A percentile compares a stretch with the other conserved stretches of the same genome.
phyloP scores from a whole-genome alignment of 2,797 vertebrate genomes.

The Phalloptychus januarius region DNA sequence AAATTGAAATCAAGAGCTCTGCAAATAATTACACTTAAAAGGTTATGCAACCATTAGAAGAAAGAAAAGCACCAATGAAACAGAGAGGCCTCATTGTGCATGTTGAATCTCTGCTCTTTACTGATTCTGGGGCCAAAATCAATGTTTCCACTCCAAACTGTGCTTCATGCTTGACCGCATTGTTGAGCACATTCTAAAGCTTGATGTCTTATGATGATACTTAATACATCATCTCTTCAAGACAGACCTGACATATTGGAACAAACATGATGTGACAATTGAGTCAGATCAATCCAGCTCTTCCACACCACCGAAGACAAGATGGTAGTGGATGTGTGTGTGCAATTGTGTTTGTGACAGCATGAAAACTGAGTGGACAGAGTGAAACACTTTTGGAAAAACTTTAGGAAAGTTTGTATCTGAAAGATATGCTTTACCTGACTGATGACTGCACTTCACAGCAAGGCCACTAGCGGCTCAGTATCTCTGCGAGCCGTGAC shows the following conservation, averaged over 20 bases:
- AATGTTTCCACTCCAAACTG: constrained; percentile 6
- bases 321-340: constrained; percentile 8
- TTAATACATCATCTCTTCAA: constrained; percentile 29
- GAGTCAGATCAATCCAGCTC: constrained; percentile 54
- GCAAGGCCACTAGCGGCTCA: constrained; percentile 19
- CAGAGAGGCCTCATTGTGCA: constrained; percentile 5
- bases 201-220: constrained; percentile 35
- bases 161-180: constrained; percentile 1
- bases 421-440: constrained; percentile 23
- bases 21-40: not conserved
- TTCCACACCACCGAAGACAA: constrained; percentile 35
- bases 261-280: constrained; percentile 55
- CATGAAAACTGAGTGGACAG: constrained; percentile 20
- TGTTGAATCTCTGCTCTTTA: constrained; percentile 17
- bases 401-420: not conserved
- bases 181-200: constrained; percentile 8
- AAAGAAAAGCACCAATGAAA: not conserved
- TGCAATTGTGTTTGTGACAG: not conserved
- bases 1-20: not conserved
- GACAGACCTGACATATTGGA: constrained; percentile 42
- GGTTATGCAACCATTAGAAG: not conserved
- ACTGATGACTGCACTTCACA: constrained; percentile 23
- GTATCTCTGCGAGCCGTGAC: constrained; percentile 49
- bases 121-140: constrained; percentile 9
- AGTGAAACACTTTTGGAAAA: constrained; percentile 24